phyloP scores from a whole-genome alignment of 2,797 vertebrate genomes.

The Pangasius sanitwongsei region DNA sequence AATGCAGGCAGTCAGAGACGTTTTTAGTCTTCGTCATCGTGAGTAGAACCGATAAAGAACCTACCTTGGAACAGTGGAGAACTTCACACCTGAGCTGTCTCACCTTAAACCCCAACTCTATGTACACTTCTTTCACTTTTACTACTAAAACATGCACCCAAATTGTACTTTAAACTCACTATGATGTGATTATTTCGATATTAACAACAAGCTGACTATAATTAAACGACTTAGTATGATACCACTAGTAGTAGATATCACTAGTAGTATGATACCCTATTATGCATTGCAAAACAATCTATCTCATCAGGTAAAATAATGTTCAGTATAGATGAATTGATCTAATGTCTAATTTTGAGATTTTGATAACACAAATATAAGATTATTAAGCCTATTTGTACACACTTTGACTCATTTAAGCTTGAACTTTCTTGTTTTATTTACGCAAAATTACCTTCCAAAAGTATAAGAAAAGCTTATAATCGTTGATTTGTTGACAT shows the following conservation, averaged over 20 bases:
- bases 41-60: background rate
- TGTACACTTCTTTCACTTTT: background rate
- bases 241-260: too few relatives aligned
- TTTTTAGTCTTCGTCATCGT: background rate
- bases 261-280: background rate
- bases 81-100: background rate
- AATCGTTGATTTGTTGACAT: background rate
- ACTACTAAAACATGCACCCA: background rate
- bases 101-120: background rate
- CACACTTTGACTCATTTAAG: background rate
- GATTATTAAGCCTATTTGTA: background rate
- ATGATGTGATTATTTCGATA: background rate
- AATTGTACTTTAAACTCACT: background rate
- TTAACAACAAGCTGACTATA: background rate
- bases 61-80: background rate
- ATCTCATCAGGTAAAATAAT: background rate
- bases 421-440: background rate
- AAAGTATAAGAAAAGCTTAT: background rate
- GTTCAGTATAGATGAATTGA: background rate
- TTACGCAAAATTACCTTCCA: background rate
- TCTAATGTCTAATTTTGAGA: background rate
- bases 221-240: background rate
- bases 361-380: background rate
- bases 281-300: background rate
- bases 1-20: slow-evolving; percentile 27